These are phyloP conservation scores for Sclerurus mexicanus DNA, from an alignment of 2,113 vertebrate genomes.

Conservation along the genomic window DNA sequence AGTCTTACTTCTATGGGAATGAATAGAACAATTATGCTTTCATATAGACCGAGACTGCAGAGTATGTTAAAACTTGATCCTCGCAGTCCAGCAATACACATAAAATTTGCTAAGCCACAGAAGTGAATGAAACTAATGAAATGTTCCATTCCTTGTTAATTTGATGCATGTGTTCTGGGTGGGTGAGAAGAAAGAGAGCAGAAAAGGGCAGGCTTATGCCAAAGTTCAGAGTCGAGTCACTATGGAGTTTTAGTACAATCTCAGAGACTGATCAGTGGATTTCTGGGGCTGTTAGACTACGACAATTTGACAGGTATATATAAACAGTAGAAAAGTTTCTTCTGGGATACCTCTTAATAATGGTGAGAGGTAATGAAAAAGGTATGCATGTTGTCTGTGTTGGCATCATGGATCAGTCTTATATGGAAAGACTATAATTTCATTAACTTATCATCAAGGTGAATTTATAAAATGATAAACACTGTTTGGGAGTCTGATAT, in stretches of 20 bases:
- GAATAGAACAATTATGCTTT: neutral
- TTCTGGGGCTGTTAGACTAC: neutral
- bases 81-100: neutral
- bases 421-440: neutral
- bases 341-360: neutral
- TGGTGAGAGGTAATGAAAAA: neutral
- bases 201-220: neutral
- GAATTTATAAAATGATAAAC: neutral
- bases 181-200: neutral
- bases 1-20: neutral
- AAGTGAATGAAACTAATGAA: neutral
- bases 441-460: neutral
- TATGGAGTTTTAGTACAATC: neutral
- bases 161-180: neutral
- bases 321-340: neutral
- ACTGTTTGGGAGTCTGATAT: neutral
- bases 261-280: neutral
- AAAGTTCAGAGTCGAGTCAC: neutral
- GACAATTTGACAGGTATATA: neutral
- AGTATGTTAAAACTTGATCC: conserved; percentile 5
- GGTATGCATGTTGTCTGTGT: neutral
- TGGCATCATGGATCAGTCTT: neutral
- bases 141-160: neutral
- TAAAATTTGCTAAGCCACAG: neutral
- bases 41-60: neutral